Evolutionary conservation across 2,888 invertebrate genomes (phyloP), one percentile per base, ranked within the genome.

Genomic region (Agapetus fuscipes): DNA sequence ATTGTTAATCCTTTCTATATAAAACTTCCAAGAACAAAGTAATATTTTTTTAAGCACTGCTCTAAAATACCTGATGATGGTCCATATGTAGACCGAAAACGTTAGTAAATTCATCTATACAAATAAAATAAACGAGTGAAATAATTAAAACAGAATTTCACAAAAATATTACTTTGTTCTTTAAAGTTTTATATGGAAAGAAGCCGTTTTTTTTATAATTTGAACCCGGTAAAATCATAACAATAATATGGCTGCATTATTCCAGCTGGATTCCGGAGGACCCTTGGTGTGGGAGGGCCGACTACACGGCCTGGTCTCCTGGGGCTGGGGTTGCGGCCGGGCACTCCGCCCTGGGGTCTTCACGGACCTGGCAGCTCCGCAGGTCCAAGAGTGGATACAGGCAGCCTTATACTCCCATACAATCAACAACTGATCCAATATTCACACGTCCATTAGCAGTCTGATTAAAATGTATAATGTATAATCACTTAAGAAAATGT

Each of bases 291-390:
- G 42, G 33, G 20, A 36, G 10, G 43, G 45, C 6, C 25, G 20
- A 17, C 45, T 49, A 9, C 42, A 48, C 11, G 50, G 50, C 14
- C 16, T 50, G 10, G 48, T 50, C 3, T 50, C 50, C 10, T 50
- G 49, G 50, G 50, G 50, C 2, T 49, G 45, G 34, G 50, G 50
- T 5, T 50, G 50, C 24, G 50, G 52, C 10, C 34, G 50, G 35
- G 49, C 51, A 14, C 41, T 49, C 14, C 46, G 45, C 16, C 53
- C 53, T 9, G 53, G 53, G 14, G 52, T 53, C 16, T 53, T 50
- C 46, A 48, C 50, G 17, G 43, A 51, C 10, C 46, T 53, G 12
- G 46, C 43, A 3, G 39, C 41, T 4, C 37, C 42, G 3, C 20
- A 12, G 13, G 34, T 50, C n/a, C 28, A 35, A 16, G 33, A 48